Evolutionary conservation across 2,888 invertebrate species (phyloP), one percentile per base, ranked within the genome.

Genomic region (Oligia fasciuncula): DNA sequence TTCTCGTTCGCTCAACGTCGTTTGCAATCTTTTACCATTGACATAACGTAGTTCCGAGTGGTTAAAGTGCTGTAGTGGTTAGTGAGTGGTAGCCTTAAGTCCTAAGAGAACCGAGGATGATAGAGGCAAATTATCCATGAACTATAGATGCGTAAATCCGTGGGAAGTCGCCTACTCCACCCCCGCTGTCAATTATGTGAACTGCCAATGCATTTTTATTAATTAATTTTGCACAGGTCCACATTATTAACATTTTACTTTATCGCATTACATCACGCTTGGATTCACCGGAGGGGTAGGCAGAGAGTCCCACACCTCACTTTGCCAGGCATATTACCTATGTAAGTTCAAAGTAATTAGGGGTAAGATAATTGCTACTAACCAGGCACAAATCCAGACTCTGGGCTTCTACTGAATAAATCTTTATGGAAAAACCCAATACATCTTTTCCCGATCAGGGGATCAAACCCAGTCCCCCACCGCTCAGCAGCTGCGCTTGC

Each of bases 121-220:
- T 23, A 3, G n/a, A 68, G 35, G 19, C 5, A 35, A 73, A 63
- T 35, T 23, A 19, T 69, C 40, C 49, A 51, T 65, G 14, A 49
- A 57, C 49, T 13, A n/a, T 5, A 35, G 17, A 9, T 60, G 4
- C 63, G 8, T 72, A 60, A 57, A n/a, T n/a, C 71, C 46, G 63
- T 51, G 51, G n/a, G 66, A 46, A 54, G 70, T 67, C 62, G 35
- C 62, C 49, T 62, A 60, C 73, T 51, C 49, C 57, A 62, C 65
- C 46, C 46, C 11, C 29, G 65, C 35, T 29, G 2, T 23, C 54
- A 19, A 46, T 23, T 1, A 49, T 49, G 29, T 29, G 40, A 74
- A 49, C 14, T 49, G 19, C 23, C 13, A 66, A 29, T 62, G 35
- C 43, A 67, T 49, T n/a, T 54, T 79, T n/a, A 40, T 57, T 40